phyloP scores from a whole-genome alignment of 1,140 invertebrate species.

The Formica selysi region DNA sequence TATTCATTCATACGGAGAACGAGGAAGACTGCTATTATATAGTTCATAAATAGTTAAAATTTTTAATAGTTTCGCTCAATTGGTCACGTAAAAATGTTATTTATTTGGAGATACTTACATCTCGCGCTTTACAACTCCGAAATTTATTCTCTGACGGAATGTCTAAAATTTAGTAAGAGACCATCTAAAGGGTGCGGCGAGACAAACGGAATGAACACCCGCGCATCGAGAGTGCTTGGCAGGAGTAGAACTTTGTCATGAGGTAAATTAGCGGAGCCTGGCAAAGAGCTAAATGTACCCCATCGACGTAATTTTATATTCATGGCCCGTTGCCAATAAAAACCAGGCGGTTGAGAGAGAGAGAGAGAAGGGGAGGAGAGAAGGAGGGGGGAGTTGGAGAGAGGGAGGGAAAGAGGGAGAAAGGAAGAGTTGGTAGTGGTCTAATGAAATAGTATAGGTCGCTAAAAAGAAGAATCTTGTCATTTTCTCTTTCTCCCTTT shows the following conservation, averaged over 20 bases:
- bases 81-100: not conserved
- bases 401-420: not conserved
- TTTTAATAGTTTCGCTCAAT: not conserved
- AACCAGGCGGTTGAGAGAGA: slow-evolving; percentile 25
- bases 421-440: not conserved
- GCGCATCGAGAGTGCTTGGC: slow-evolving; percentile 66
- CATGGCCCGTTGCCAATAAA: slow-evolving; percentile 73
- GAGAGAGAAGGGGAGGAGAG: not conserved
- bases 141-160: slow-evolving; percentile 47
- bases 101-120: slow-evolving; percentile 13
- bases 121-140: not conserved
- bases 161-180: slow-evolving; percentile 58
- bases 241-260: slow-evolving; percentile 65
- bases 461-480: slow-evolving; percentile 60
- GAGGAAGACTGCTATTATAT: not conserved
- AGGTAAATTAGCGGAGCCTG: slow-evolving; percentile 73
- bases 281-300: slow-evolving; percentile 75
- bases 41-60: not conserved
- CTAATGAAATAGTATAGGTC: slow-evolving; percentile 50
- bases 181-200: slow-evolving; percentile 47
- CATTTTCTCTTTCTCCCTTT: slow-evolving; percentile 17
- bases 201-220: slow-evolving; percentile 55
- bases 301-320: slow-evolving; percentile 76
- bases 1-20: not conserved
- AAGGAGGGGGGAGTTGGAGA: not conserved